Base-by-base conservation (phyloP, 2,113 vertebrate species). In the Tauraco erythrolophus region DNA sequence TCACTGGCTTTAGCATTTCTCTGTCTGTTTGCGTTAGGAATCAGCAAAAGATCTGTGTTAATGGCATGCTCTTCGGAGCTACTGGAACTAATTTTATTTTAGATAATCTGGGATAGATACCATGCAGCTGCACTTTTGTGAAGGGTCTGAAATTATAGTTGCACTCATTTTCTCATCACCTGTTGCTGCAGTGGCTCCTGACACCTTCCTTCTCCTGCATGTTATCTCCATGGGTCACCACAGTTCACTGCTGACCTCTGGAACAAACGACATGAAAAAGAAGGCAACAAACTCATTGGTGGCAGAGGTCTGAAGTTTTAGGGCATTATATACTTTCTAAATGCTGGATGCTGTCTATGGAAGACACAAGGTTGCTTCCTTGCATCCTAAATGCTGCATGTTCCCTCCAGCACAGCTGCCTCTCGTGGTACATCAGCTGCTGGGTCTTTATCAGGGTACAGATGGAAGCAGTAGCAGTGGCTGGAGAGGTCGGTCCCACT, bases 401-500 rank as follows among this genome's bases (percentile, higher is more conserved):
- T 66, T 75, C 10, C 57, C 22, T 66, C n/a, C 18, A 30, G 57
- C 39, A 56, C 53, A 37, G 13, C 51, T 82, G 54, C 15, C 37
- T 70, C 27, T 7, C 27, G 1, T 30, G 2, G 0, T 53, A 41
- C 28, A 4, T 19, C 3, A 64, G 11, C 60, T 78, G 46, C 60
- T 58, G 43, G 28, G 33, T 78, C 77, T 62, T 58, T 57, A 4
- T 46, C 35, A 5, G 3, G 2, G 60, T 37, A 66, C 19, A 65
- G 51, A 18, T 30, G 53, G 62, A 70, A 80, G 43, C 62, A 85
- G 75, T 11, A 23, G n/a, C 53, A 58, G 28, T 17, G 45, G 23
- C 61, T 37, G 13, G 24, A 0, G 0, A 39, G 56, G 46, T 43
- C 3, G 3, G 56, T 50, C 13, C 46, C 28, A 14, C 3, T 10